A percentile compares a stretch with the other conserved stretches of the same genome.
These are phyloP conservation scores for Anthonomus grandis DNA, from an alignment of 1,140 invertebrate genomes.

Conservation along the genomic window DNA sequence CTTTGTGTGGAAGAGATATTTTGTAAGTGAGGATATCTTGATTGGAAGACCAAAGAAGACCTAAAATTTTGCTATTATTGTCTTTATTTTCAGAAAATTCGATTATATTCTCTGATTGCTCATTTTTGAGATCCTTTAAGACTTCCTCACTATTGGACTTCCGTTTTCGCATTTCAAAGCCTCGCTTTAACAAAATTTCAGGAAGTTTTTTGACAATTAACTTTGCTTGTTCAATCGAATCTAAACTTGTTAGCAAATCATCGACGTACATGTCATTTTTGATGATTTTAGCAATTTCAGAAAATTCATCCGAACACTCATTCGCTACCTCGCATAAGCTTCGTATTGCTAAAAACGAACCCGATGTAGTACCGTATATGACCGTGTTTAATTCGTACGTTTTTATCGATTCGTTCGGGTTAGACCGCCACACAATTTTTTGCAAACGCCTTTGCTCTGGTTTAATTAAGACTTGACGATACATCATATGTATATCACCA, in stretches of 20 bases:
- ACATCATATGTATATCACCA: no score
- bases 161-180: conserved; percentile 37
- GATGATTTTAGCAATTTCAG: conserved; percentile 35
- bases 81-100: conserved; percentile 1
- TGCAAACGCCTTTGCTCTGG: conserved; percentile 36
- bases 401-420: background rate
- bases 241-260: conserved; percentile 46
- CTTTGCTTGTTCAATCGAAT: conserved; percentile 26
- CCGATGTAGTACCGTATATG: conserved; percentile 41
- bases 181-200: conserved; percentile 21
- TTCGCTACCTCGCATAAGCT: conserved; percentile 39
- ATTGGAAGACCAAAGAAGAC: conserved; percentile 1
- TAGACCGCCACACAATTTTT: conserved; percentile 34
- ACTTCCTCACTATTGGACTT: conserved; percentile 28
- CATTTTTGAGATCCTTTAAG: conserved; percentile 2
- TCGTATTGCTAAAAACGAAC: conserved; percentile 42
- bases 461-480: conserved; percentile 38
- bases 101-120: background rate
- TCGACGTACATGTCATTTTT: conserved; percentile 50
- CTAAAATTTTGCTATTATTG: background rate
- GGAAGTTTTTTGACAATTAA: conserved; percentile 26
- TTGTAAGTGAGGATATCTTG: background rate
- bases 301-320: conserved; percentile 30
- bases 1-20: no score
- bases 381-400: conserved; percentile 25